Conservation (phyloP, 64 coral and sea anemone genomes). For the Platygyra sinensis region DNA sequence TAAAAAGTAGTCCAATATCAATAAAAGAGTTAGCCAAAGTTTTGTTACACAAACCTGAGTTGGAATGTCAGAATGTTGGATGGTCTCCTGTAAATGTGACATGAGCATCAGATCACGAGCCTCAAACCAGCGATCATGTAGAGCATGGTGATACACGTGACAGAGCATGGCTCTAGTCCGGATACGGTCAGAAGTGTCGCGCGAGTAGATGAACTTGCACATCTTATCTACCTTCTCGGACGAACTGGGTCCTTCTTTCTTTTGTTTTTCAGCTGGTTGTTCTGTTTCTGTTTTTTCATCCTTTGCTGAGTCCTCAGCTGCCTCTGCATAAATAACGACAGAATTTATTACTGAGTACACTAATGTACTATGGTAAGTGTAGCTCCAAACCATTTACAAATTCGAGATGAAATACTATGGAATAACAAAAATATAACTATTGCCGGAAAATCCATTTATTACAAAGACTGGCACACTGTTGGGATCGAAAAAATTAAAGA, state of each 20-base stretch:
- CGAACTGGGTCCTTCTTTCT: conserved; percentile 3
- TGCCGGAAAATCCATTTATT: too few relatives aligned
- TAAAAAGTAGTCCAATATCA: too few relatives aligned
- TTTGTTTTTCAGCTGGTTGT: conserved; percentile 13
- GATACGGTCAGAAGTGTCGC: conserved; percentile 91
- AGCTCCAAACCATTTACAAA: too few relatives aligned
- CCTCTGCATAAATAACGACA: neutral
- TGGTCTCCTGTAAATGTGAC: conserved; percentile 96
- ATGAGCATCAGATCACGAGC: conserved; percentile 95
- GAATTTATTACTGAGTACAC: too few relatives aligned
- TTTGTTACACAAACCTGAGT: conserved; percentile 72
- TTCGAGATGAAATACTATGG: too few relatives aligned
- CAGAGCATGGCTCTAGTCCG: conserved; percentile 93
- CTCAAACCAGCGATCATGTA: conserved; percentile 98
- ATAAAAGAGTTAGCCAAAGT: too few relatives aligned
- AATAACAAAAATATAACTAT: too few relatives aligned
- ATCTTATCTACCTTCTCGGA: conserved; percentile 63
- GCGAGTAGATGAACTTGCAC: conserved; percentile 97
- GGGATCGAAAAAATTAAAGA: too few relatives aligned
- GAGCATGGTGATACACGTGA: conserved; percentile 85
- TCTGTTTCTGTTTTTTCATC: conserved; percentile 18
- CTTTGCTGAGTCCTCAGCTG: conserved; percentile 9
- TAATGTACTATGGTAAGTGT: too few relatives aligned
- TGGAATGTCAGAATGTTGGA: conserved; percentile 94
- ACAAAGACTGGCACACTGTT: too few relatives aligned